Percentiles rank a stretch among this genome's conserved stretches.
phyloP scores from a whole-genome alignment of 2,113 vertebrate genomes.

The Taxidea taxus region DNA sequence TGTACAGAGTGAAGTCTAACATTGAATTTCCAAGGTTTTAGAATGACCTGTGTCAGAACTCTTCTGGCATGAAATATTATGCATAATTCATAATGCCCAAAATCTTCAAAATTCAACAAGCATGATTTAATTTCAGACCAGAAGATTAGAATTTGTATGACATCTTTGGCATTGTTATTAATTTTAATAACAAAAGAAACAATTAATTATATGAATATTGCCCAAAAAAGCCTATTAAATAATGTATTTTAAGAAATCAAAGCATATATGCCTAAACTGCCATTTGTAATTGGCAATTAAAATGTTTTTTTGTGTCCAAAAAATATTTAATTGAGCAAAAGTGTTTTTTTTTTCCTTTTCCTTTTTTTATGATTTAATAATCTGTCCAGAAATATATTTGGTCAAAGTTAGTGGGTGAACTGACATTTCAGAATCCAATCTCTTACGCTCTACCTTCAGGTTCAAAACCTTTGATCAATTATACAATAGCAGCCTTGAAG shows the following conservation, averaged over 20 bases:
- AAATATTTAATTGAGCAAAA: conserved; percentile 18
- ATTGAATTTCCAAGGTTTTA: conserved; percentile 17
- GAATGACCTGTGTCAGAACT: conserved; percentile 52
- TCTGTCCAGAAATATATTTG: conserved; percentile 63
- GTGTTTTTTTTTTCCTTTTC: not conserved
- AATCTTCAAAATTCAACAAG: conserved; percentile 40
- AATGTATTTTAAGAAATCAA: conserved; percentile 14
- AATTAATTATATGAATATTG: not conserved
- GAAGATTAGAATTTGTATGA: conserved; percentile 40
- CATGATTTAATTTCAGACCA: conserved; percentile 54
- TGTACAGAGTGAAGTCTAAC: not conserved
- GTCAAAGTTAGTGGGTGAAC: conserved; percentile 52
- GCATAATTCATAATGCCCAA: conserved; percentile 51
- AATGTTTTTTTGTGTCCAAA: not conserved
- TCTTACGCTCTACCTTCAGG: conserved; percentile 49
- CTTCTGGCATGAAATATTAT: conserved; percentile 42
- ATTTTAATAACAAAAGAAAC: conserved; percentile 43
- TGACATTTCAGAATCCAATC: conserved; percentile 69
- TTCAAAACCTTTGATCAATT: conserved; percentile 78
- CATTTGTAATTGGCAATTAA: not conserved
- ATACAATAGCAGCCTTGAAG: conserved; percentile 65
- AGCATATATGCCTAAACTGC: not conserved
- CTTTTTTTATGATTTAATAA: conserved; percentile 55
- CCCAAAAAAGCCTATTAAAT: not conserved
- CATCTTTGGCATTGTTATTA: conserved; percentile 45